phyloP scores from a whole-genome alignment of 2,888 invertebrate genomes.

The Arenicola marina region DNA sequence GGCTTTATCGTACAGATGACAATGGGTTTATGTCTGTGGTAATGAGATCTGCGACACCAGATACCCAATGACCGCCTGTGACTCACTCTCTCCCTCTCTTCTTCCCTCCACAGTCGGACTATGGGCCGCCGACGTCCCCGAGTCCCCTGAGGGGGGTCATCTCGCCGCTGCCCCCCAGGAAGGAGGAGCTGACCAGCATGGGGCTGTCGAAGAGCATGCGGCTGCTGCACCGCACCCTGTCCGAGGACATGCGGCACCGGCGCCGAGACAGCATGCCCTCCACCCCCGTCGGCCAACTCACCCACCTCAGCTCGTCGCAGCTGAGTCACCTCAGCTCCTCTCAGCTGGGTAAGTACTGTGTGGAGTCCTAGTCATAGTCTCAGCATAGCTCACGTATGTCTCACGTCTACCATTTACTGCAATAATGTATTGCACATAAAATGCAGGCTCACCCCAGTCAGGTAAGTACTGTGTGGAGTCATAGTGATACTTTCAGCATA shows the following conservation, averaged over 20 bases:
- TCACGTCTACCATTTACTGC: no score
- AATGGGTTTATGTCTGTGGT: no score
- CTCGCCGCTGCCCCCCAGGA: background rate
- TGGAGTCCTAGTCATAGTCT: no score
- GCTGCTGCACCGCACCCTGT: slow-evolving; percentile 58
- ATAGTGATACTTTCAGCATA: no score
- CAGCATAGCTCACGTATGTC: no score
- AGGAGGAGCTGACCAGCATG: slow-evolving; percentile 8
- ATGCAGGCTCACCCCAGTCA: no score
- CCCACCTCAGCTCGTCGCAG: slow-evolving; percentile 2
- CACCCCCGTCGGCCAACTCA: slow-evolving; percentile 34
- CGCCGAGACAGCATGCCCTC: slow-evolving; percentile 51
- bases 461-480: no score
- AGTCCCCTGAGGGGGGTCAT: slow-evolving; percentile 42
- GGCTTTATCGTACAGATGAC: no score
- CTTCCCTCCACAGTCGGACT: slow-evolving; percentile 43
- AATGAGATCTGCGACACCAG: no score
- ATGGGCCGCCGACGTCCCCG: slow-evolving; percentile 38
- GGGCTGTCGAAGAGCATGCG: slow-evolving; percentile 37
- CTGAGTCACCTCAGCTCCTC: slow-evolving; percentile 20
- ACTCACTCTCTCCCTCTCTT: no score
- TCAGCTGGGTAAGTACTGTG: slow-evolving; percentile 26
- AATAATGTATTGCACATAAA: no score
- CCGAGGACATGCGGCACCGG: slow-evolving; percentile 59
- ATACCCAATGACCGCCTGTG: no score